Conservation (phyloP, 2,888 invertebrate genomes). For the Zygothrica quintamaculata region DNA sequence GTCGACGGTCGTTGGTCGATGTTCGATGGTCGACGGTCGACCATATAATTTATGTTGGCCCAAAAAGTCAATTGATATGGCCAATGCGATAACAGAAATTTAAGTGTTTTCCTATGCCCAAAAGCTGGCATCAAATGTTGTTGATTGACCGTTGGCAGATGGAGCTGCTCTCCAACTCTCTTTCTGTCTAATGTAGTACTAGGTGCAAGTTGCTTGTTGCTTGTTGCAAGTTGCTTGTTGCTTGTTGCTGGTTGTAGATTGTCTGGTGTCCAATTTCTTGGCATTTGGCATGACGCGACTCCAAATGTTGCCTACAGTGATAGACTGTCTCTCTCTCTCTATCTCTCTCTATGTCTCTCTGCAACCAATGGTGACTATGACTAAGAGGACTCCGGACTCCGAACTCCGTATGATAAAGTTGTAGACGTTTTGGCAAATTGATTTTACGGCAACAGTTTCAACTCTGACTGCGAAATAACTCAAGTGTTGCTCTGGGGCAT, state of each 20-base stretch:
- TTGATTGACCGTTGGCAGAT: slow-evolving; percentile 59
- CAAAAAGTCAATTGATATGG: slow-evolving; percentile 78
- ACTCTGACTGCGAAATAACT: slow-evolving; percentile 68
- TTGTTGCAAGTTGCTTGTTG: slow-evolving; percentile 3
- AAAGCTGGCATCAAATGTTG: slow-evolving; percentile 37
- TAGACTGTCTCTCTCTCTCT: slow-evolving; percentile 24
- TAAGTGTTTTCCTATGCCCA: slow-evolving; percentile 66
- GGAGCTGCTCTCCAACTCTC: slow-evolving; percentile 18
- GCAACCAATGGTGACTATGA: slow-evolving; percentile 37
- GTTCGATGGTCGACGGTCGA: no score
- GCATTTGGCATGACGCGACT: slow-evolving; percentile 61
- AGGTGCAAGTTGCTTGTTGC: background rate
- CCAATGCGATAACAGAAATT: slow-evolving; percentile 66
- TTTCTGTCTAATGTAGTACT: slow-evolving; percentile 1
- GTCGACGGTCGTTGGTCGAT: no score
- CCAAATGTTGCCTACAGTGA: slow-evolving; percentile 23
- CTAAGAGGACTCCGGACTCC: slow-evolving; percentile 54
- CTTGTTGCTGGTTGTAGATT: slow-evolving; percentile 19
- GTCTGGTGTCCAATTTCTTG: slow-evolving; percentile 44
- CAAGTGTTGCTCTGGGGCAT: slow-evolving; percentile 70
- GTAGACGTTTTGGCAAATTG: slow-evolving; percentile 82
- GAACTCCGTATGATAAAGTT: slow-evolving; percentile 78
- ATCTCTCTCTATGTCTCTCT: no score
- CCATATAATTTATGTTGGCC: slow-evolving; percentile 71
- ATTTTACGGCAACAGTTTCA: slow-evolving; percentile 76